Base-by-base conservation (phyloP, 1,140 invertebrate species). In the Hetaerina americana region DNA sequence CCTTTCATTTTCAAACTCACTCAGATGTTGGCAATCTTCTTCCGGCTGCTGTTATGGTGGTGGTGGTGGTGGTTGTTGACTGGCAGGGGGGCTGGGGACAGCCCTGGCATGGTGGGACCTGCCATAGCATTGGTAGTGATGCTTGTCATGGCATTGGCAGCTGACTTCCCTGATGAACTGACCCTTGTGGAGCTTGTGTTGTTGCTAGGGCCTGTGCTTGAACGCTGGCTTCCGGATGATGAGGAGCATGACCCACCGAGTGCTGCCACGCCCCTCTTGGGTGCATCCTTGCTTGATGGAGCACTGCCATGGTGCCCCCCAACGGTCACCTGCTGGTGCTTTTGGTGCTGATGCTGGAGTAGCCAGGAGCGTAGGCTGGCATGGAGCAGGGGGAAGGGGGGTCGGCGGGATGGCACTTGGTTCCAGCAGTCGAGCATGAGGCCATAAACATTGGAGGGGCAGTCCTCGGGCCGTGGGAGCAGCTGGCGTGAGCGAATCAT, bases 401-500 rank as follows among this genome's bases (percentile, higher is more conserved):
- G 97, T 76, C 97, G 84, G 49, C 95, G 83, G 67, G 90, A 88
- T 0, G 96, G 92, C 72, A 92, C 88, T 79, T 99, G 95, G 76
- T 95, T 91, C 97, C 97, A 99, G 77, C 96, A 98, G 80, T 98
- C 96, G 31, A 96, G 90, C 95, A 98, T 98, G 40, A 98, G 83
- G 0, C 89, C 88, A 79, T 97, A 97, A 76, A 97, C 91, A 72
- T 91, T 87, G 5, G 92, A 86, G 0, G 96, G 96, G 80, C 96
- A 98, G 66, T 92, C 90, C 72, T 95, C 90, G 0, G 97, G 96
- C 78, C 93, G 93, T 0, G 94, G 90, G 28, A 99, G 83, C n/a
- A 99, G 83, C 80, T 98, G 95, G 18, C 95, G 87, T 0, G 92
- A 91, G 2, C 96, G 87, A 40, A 99, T 95, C 90, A 98, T 95